phyloP scores from a whole-genome alignment of 2,888 invertebrate species.

The Rhamnusium bicolor region DNA sequence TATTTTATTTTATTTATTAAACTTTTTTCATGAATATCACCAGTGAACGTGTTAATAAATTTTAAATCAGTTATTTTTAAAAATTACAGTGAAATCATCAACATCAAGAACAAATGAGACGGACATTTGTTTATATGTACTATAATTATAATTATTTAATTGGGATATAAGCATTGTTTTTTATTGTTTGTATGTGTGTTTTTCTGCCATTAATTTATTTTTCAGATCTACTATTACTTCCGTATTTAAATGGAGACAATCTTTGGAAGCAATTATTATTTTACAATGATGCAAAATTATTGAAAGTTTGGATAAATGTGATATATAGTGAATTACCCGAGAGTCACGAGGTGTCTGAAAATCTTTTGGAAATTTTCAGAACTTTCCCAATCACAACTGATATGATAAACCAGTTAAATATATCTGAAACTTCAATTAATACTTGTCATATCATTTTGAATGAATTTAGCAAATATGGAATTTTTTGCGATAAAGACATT shows the following conservation, averaged over 20 bases:
- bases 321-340: conserved; percentile 63
- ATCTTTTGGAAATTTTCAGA: conserved; percentile 73
- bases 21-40: no score
- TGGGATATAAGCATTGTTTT: no score
- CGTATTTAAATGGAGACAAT: conserved; percentile 72
- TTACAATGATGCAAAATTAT: conserved; percentile 75
- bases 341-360: conserved; percentile 67
- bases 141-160: no score
- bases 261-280: conserved; percentile 78
- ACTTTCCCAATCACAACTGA: conserved; percentile 74
- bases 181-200: not conserved
- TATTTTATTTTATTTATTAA: no score
- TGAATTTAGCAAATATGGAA: conserved; percentile 77
- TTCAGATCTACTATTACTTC: conserved; percentile 73
- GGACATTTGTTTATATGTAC: no score
- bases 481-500: conserved; percentile 76
- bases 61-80: no score
- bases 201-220: conserved; percentile 50
- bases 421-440: conserved; percentile 73
- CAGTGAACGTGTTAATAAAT: no score
- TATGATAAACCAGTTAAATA: conserved; percentile 75
- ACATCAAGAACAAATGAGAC: no score
- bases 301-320: conserved; percentile 77
- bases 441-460: conserved; percentile 76
- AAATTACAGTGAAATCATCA: no score